Evolutionary conservation across 2,113 vertebrate genomes (phyloP).

Genomic region (Ammospiza nelsoni): DNA sequence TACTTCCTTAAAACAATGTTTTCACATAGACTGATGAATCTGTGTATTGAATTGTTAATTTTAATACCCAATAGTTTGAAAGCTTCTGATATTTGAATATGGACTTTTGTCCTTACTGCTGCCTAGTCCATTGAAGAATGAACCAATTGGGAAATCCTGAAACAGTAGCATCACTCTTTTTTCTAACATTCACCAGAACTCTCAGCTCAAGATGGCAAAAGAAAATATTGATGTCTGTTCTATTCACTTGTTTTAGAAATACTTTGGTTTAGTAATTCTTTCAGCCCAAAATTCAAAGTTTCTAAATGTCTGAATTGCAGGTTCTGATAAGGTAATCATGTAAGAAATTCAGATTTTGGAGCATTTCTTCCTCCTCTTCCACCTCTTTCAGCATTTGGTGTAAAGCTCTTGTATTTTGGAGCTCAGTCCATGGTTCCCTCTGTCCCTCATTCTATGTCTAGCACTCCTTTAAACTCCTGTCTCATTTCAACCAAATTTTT

Average conservation of each 20-base stretch:
- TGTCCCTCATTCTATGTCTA: not conserved
- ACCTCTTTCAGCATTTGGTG: not conserved
- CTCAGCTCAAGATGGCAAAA: not conserved
- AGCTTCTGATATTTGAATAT: not conserved
- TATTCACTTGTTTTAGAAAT: not conserved
- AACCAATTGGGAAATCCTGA: not conserved
- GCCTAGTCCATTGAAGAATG: not conserved
- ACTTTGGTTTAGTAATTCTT: not conserved
- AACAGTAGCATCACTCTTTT: not conserved
- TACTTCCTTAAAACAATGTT: not conserved
- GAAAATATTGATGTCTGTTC: not conserved
- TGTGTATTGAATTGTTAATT: not conserved
- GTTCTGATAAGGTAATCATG: not conserved
- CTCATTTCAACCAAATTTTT: not conserved
- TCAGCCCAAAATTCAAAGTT: not conserved
- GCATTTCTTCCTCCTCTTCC: not conserved
- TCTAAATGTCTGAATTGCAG: not conserved
- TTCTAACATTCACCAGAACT: not conserved
- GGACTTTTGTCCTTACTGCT: not conserved
- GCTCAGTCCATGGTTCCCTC: accelerated
- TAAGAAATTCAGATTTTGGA: not conserved
- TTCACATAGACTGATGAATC: not conserved
- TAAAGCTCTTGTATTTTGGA: not conserved
- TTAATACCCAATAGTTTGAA: not conserved
- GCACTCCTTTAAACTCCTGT: not conserved